Evolutionary conservation across 2,113 vertebrate species (phyloP), one percentile per base, ranked within the genome.

Genomic region (Arenaria interpres): DNA sequence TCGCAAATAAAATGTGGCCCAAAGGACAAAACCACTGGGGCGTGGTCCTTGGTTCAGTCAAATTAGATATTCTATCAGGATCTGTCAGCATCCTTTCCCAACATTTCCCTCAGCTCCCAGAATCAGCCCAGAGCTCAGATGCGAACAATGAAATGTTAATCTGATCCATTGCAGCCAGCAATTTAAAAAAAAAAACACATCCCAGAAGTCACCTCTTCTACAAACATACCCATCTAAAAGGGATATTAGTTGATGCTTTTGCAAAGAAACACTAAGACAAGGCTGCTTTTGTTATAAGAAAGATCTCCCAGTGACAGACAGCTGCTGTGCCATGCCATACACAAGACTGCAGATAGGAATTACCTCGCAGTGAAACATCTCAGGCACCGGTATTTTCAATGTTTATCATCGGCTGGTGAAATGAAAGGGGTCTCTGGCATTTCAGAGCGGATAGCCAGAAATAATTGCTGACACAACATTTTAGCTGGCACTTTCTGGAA

Each of bases 171-270:
- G 73, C 80, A 92, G 81, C 28, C 90, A 94, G 79, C 74, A 62
- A 85, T 75, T 89, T 12, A 12, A 90, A 88, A 95, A 95, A 78
- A 60, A 39, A 59, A 59, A 41, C 39, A 41, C 32, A 57, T 96
- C 96, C 95, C 85, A 96, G 89, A 96, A 95, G 77, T 93, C 97
- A 95, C 89, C 81, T 93, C 94, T 95, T 94, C 89, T 94, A 89
- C 88, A 97, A 97, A 96, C 88, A 97, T 35, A 77, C 81, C 78
- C 48, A 86, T 88, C 95, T 94, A 51, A 39, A 94, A 87, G 74
- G 92, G 90, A 67, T 74, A 83, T 73, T 85, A 91, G 86, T 39
- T 74, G 90, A 93, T 85, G 84, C 94, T 73, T 69, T 94, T 63
- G 69, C 90, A 96, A 91, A 86, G 92, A 82, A 92, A 81, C 1